A percentile compares a stretch with the other conserved stretches of the same genome.
phyloP scores from a whole-genome alignment of 2,797 vertebrate genomes.

The Muscicapa comitata region DNA sequence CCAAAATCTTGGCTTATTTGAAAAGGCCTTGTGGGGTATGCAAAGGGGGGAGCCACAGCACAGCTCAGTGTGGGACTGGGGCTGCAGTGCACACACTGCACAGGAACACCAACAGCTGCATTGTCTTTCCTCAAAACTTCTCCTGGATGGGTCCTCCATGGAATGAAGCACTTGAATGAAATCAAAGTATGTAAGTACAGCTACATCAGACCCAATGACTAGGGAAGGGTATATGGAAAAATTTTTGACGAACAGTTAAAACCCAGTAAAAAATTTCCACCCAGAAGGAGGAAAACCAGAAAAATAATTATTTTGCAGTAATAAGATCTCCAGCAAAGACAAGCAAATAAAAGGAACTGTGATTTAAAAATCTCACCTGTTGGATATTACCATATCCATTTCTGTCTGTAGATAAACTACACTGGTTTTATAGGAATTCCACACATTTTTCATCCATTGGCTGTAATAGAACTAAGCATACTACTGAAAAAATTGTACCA shows the following conservation, averaged over 20 bases:
- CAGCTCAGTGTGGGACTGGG: rapidly evolving
- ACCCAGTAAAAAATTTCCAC: neutral
- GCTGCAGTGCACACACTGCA: neutral
- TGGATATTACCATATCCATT: neutral
- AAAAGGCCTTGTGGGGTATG: neutral
- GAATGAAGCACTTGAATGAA: neutral
- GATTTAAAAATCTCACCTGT: neutral
- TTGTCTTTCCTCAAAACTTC: neutral
- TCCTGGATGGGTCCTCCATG: neutral
- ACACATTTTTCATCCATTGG: rapidly evolving
- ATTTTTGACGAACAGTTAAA: neutral
- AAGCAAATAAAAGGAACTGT: neutral
- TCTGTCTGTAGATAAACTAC: neutral
- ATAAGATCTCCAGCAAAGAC: neutral
- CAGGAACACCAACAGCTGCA: neutral
- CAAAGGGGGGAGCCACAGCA: rapidly evolving
- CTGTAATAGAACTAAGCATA: neutral
- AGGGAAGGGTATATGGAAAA: neutral
- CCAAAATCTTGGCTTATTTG: neutral
- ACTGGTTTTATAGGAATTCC: neutral
- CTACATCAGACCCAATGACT: neutral
- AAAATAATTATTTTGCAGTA: neutral
- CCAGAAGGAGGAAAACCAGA: neutral
- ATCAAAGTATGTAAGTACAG: neutral
- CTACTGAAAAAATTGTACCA: neutral